Percentiles rank a stretch among this genome's conserved stretches.
Evolutionary conservation across 2,888 invertebrate genomes (phyloP).

Genomic region (Yponomeuta malinellus): DNA sequence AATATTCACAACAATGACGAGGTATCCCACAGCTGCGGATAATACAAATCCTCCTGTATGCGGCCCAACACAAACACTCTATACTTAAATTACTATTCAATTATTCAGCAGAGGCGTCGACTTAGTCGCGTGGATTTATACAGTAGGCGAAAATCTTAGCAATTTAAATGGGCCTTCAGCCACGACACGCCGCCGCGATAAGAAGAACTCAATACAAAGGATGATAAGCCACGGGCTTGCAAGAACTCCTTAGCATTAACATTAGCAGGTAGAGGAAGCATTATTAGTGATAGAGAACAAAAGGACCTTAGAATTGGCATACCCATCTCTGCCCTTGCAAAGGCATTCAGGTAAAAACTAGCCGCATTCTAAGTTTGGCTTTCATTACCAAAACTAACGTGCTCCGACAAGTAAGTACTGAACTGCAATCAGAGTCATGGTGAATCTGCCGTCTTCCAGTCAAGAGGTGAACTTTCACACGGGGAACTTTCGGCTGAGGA

Average conservation of each 20-base stretch:
- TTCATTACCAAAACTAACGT: slow-evolving; percentile 2
- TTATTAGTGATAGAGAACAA: background rate
- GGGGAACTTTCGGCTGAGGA: slow-evolving; percentile 21
- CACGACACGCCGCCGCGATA: background rate
- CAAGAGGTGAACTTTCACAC: slow-evolving; percentile 19
- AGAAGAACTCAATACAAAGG: background rate
- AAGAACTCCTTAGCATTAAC: background rate
- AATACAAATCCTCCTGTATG: slow-evolving; percentile 1
- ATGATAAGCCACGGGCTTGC: background rate
- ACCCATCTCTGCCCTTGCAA: background rate
- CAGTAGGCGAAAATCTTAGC: background rate
- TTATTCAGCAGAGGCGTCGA: background rate
- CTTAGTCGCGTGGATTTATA: background rate
- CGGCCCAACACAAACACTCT: background rate
- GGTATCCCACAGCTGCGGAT: background rate
- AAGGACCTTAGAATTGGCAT: background rate
- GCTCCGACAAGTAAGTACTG: background rate
- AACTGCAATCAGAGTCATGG: background rate
- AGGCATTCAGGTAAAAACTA: background rate
- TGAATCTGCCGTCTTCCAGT: background rate
- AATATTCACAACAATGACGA: background rate
- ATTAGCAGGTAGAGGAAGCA: background rate
- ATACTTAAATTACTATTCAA: background rate
- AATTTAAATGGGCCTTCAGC: background rate
- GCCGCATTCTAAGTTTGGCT: background rate